Evolutionary conservation across 2,888 invertebrate species (phyloP), one percentile per base, ranked within the genome.

Genomic region (Rutpela maculata): DNA sequence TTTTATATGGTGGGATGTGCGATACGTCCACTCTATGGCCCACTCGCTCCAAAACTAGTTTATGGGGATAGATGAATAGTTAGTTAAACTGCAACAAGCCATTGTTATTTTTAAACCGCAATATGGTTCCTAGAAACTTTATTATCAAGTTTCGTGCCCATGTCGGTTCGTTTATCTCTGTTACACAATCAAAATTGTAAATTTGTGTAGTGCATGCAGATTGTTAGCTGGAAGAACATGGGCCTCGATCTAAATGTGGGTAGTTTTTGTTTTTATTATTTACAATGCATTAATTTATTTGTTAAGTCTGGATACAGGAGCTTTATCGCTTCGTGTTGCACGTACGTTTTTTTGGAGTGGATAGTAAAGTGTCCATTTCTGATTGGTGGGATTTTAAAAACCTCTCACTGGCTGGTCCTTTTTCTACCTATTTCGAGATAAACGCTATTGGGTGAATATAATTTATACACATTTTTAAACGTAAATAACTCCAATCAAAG

Each of bases 51-150:
- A 80, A 84, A 84, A 84, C 85, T 70, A 80, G 85, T 85, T 84
- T 82, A 38, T 59, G 50, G 74, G 78, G 80, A 83, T 84, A 84
- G 83, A 83, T 79, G 83, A 84, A 84, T 84, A 82, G 82, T n/a
- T 80, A 60, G 80, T 74, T 80, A 78, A 75, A 77, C 67, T n/a
- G 74, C 77, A 79, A 81, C 81, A 77, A 80, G 78, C 78, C 77
- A 77, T 78, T 78, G 78, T 78, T 77, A 70, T 74, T 75, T 72
- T 72, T 72, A 50, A 63, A 72, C 63, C 72, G 50, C 72, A 63
- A 63, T 50, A 72, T 72, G 72, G 72, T 72, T 72, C 72, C 63
- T 72, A 72, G 72, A 63, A 72, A 17, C 31, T 15, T 43, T 17
- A 56, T 18, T 70, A 70, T 70, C 72, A 50, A 17, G 63, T 62